phyloP scores from a whole-genome alignment of 2,888 invertebrate species.

The Ametastegia equiseti region DNA sequence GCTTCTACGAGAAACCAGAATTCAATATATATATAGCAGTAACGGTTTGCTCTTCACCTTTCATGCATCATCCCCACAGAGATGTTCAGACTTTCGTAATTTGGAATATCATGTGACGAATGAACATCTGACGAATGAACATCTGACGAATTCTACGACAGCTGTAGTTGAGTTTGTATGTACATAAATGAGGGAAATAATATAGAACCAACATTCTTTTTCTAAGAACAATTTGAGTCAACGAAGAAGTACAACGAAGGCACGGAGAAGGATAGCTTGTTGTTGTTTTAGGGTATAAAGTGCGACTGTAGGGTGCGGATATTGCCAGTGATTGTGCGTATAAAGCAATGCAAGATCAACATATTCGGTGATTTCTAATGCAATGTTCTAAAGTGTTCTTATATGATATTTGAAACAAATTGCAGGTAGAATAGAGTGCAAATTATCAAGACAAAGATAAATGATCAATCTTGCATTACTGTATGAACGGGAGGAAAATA shows the following conservation, averaged over 20 bases:
- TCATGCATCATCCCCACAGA: neutral
- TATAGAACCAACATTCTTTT: neutral
- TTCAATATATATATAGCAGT: neutral
- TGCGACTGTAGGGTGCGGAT: neutral
- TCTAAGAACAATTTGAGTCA: neutral
- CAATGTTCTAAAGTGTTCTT: neutral
- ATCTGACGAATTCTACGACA: neutral
- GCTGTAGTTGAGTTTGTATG: neutral
- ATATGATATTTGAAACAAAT: neutral
- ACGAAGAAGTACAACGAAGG: neutral
- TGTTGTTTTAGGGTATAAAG: neutral
- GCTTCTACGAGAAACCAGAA: neutral
- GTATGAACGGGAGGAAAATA: no score
- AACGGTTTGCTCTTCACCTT: neutral
- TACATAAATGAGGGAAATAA: neutral
- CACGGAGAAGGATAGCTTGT: neutral
- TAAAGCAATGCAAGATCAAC: conserved; percentile 19
- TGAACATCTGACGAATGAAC: neutral
- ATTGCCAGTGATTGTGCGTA: neutral
- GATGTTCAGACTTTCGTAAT: neutral
- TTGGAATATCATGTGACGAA: conserved; percentile 1
- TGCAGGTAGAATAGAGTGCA: neutral
- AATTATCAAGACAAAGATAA: neutral
- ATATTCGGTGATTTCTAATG: neutral
- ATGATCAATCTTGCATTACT: conserved; percentile 44